Base-by-base conservation (phyloP, 2,113 vertebrate genomes). In the Hassar affinis region DNA sequence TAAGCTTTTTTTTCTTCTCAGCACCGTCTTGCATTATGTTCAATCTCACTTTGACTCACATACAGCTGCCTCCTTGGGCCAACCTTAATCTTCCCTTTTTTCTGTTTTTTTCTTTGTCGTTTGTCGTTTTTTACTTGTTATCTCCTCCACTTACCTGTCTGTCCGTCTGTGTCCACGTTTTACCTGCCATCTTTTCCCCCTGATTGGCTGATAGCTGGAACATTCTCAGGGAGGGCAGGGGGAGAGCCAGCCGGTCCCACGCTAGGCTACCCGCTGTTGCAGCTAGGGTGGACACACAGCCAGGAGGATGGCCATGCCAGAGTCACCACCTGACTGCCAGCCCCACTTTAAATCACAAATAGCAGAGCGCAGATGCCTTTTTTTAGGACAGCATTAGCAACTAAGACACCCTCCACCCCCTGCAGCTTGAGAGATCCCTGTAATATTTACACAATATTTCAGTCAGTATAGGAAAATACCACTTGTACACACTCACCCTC, bases 191-290 rank as follows among this genome's bases (percentile, higher is more conserved):
- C 45, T 86, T 64, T 77, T 25, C 51, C 77, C 59, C 78, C 64
- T 59, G 83, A 9, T 84, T 83, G 83, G 78, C 68, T 59, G 22
- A 27, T 85, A 85, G 85, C 84, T 61, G 85, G 83, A 85, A 82
- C 85, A 25, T 80, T 71, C 68, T 83, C 87, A 84, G 90, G 88
- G 84, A 87, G 87, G 84, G 83, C 90, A 80, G 87, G 83, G 87
- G 86, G 71, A 52, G 91, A 90, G 79, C 66, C 80, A 30, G 81
- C 85, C 61, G 83, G 76, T 38, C 78, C 76, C 59, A 84, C 79
- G 14, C 85, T 88, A 83, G 88, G 89, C 80, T 91, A 89, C 85
- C 91, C 91, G 18, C 87, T 91, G 86, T 87, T 91, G 88, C 91
- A 91, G 85, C 87, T 90, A 84, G 88, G 89, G 79, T 91, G 90